These are phyloP conservation scores for Spilogale gracilis DNA, from an alignment of 2,113 vertebrate species.

Conservation along the genomic window DNA sequence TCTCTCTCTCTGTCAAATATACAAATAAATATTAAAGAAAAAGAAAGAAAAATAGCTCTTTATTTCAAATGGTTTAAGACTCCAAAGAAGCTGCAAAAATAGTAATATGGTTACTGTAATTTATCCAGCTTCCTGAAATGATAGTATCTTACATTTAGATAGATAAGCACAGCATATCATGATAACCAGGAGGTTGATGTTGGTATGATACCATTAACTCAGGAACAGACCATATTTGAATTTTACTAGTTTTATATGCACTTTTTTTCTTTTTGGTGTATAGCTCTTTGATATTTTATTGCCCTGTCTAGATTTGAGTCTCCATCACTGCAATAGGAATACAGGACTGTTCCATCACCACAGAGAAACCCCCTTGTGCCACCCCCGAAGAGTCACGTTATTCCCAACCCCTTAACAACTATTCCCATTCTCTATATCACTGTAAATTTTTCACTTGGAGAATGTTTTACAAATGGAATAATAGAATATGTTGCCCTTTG, in stretches of 20 bases:
- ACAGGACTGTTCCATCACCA: not conserved
- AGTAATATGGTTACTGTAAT: not conserved
- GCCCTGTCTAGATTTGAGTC: not conserved
- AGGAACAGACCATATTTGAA: not conserved
- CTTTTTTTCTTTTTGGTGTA: not conserved
- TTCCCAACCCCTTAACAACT: not conserved
- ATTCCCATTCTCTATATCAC: not conserved
- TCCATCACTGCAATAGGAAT: not conserved
- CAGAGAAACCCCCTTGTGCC: not conserved
- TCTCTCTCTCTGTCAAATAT: not conserved
- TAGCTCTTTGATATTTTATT: not conserved
- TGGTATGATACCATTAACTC: not conserved
- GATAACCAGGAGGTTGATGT: not conserved
- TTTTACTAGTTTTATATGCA: not conserved
- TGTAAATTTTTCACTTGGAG: not conserved
- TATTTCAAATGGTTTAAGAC: not conserved
- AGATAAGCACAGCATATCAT: not conserved
- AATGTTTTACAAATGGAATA: not conserved
- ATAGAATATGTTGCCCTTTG: not conserved
- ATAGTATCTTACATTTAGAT: not conserved
- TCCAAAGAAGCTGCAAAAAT: conserved; percentile 14
- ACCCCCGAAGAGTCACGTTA: not conserved
- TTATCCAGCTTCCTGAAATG: not conserved
- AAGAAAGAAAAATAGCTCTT: not conserved
- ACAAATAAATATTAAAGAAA: not conserved